Conservation (phyloP, 2,888 invertebrate genomes). For the Stenichneumon culpator region DNA sequence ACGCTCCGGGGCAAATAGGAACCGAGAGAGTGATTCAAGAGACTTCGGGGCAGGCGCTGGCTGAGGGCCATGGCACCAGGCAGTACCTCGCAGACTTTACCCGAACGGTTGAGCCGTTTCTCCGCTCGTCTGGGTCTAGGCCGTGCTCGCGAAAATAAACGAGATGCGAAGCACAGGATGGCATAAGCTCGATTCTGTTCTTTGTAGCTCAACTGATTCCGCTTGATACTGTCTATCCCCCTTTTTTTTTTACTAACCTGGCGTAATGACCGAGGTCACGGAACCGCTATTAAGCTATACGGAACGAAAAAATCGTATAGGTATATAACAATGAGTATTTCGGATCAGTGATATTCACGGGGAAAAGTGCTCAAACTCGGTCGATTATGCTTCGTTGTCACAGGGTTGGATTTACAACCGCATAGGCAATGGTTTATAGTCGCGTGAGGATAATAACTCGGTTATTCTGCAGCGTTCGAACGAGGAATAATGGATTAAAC, state of each 20-base stretch:
- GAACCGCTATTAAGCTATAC: conserved; percentile 10
- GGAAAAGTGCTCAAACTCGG: conserved; percentile 1
- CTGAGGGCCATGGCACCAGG: conserved; percentile 81
- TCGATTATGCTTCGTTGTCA: conserved; percentile 12
- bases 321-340: conserved; percentile 24
- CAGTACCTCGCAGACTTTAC: conserved; percentile 71
- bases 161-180: background rate
- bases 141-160: conserved; percentile 61
- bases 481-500: conserved; percentile 16
- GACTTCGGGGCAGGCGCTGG: conserved; percentile 73
- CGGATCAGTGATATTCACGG: background rate
- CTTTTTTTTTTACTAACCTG: background rate
- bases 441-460: conserved; percentile 46
- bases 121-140: conserved; percentile 60
- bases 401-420: conserved; percentile 44
- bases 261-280: conserved; percentile 52
- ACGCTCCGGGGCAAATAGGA: conserved; percentile 45
- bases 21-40: conserved; percentile 64
- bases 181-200: background rate
- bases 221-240: conserved; percentile 18
- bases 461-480: conserved; percentile 29
- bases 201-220: conserved; percentile 29
- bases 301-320: background rate
- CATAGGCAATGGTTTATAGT: conserved; percentile 48
- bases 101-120: conserved; percentile 42